These are phyloP conservation scores for Cavia porcellus DNA, from an alignment of 2,113 vertebrate species.

Conservation along the genomic window DNA sequence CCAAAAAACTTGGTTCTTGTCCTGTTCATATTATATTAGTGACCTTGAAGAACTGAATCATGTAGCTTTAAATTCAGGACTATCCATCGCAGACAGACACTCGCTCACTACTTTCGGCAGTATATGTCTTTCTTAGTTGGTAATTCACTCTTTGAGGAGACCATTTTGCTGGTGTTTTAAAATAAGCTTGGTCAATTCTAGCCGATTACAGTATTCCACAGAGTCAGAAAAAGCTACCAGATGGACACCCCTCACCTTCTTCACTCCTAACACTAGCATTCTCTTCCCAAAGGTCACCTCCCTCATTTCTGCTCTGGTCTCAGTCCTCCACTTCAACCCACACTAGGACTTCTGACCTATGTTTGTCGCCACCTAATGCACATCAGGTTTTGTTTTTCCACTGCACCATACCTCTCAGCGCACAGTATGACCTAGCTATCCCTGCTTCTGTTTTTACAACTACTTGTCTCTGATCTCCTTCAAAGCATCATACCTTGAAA, in stretches of 20 bases:
- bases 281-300: not conserved
- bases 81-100: not conserved
- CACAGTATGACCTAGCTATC: not conserved
- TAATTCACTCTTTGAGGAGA: not conserved
- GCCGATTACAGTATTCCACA: not conserved
- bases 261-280: not conserved
- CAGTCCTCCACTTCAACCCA: not conserved
- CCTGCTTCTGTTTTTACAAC: not conserved
- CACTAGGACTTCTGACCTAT: not conserved
- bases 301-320: not conserved
- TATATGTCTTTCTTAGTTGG: not conserved
- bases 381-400: not conserved
- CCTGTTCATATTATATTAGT: not conserved
- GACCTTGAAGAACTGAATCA: not conserved
- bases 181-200: not conserved
- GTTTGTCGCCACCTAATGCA: not conserved
- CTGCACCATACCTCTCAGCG: not conserved
- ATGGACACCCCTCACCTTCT: not conserved
- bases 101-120: not conserved
- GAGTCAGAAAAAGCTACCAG: not conserved
- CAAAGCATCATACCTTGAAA: not conserved
- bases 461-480: not conserved
- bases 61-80: constrained; percentile 27
- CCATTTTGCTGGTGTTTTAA: not conserved
- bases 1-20: not conserved